Evolutionary conservation across 2,888 invertebrate species (phyloP), one percentile per base, ranked within the genome.

Genomic region (Achlya flavicornis): DNA sequence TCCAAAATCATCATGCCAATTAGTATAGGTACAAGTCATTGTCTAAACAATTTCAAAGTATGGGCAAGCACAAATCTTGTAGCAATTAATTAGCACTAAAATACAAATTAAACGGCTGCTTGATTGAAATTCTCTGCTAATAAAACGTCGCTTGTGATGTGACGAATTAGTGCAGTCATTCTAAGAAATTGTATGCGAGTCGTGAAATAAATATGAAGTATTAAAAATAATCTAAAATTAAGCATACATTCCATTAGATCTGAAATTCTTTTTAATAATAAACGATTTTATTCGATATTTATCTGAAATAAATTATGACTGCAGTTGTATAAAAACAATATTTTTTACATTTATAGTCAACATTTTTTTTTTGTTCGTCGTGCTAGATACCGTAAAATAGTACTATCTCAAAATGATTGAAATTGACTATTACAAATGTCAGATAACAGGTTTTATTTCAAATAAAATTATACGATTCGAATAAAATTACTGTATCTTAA

Each of bases 81-180:
- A 68, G 63, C 80, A 78, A 78, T 78, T 85, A 88, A 89, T 88
- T 83, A 77, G 75, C 77, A 80, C 80, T 80, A 75, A 86, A 84
- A 85, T 79, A 81, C 78, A 89, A n/a, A 91, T 89, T 90, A 88
- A 81, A 78, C 81, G 80, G 78, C 80, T 73, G 74, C 78, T 85
- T 85, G 88, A 88, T 89, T 85, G 80, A 83, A 82, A 83, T 80
- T 86, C 71, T 76, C 72, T 78, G 73, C 75, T 73, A 81, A 82
- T 80, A 84, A 85, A 78, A 78, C 73, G 74, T 71, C 65, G n/a
- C n/a, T n/a, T n/a, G n/a, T 68, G 72, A 70, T 77, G 76, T 69
- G 75, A 73, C 78, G 77, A 81, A 80, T 83, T 68, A 74, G 66
- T 68, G 35, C n/a, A n/a, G 58, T 8, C 58, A 32, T 59, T 19